Evolutionary conservation across 2,888 invertebrate species (phyloP).

Genomic region (Drosophila subsilvestris): DNA sequence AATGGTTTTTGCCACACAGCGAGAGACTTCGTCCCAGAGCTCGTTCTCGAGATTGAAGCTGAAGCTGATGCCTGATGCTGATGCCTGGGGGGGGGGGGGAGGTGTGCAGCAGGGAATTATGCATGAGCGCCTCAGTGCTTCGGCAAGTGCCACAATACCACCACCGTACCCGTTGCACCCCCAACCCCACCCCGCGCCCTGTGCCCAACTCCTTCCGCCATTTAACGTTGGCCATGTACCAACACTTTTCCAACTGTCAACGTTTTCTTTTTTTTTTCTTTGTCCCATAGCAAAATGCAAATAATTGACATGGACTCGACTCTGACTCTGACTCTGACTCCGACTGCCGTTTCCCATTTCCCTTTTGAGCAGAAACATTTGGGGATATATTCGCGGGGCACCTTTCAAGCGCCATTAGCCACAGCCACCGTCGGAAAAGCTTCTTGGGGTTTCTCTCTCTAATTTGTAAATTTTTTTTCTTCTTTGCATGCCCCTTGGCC

Average conservation of each 20-base stretch:
- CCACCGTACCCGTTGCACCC: not conserved
- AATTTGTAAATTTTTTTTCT: conserved; percentile 31
- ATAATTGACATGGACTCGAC: conserved; percentile 68
- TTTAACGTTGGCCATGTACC: conserved; percentile 30
- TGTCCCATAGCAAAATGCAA: conserved; percentile 59
- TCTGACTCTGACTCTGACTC: conserved; percentile 26
- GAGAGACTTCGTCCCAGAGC: not conserved
- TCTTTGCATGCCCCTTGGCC: conserved; percentile 57
- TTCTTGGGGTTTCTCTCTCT: conserved; percentile 26
- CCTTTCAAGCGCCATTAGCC: conserved; percentile 23
- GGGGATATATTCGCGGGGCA: not conserved
- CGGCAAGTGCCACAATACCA: conserved; percentile 42
- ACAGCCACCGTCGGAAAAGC: conserved; percentile 5
- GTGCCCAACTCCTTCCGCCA: not conserved
- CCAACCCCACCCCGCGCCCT: too few species aligned
- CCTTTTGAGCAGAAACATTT: not conserved
- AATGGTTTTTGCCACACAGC: conserved; percentile 51
- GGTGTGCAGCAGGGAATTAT: conserved; percentile 51
- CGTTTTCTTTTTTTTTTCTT: not conserved
- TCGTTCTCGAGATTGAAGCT: not conserved
- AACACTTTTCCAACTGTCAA: conserved; percentile 52
- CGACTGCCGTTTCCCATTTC: conserved; percentile 26
- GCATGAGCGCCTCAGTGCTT: conserved; percentile 66
- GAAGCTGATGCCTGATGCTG: not conserved
- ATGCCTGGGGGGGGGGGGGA: conserved; percentile 14